A percentile compares a stretch with the other conserved stretches of the same genome.
Evolutionary conservation across 1,140 invertebrate genomes (phyloP).

Genomic region (Gonioctena quinquepunctata): DNA sequence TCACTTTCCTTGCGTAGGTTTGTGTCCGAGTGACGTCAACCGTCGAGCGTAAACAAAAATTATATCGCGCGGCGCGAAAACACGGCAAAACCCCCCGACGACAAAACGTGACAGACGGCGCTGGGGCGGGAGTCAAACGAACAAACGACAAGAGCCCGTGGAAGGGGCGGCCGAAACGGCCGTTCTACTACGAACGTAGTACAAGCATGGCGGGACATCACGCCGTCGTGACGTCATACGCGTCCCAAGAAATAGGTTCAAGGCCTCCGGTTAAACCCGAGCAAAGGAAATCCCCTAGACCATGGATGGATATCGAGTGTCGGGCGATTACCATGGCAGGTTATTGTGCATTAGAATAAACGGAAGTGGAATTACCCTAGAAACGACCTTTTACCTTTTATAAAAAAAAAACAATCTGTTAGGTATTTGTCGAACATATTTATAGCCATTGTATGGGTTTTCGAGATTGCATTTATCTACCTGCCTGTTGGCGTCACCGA

Average conservation of each 20-base stretch:
- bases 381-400: too few species aligned
- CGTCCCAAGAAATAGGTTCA: constrained; percentile 12
- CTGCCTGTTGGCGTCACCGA: too few species aligned
- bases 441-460: too few species aligned
- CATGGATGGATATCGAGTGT: too few species aligned
- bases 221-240: not conserved
- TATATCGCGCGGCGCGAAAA: not conserved
- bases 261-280: not conserved
- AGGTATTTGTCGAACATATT: too few species aligned
- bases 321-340: too few species aligned
- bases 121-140: not conserved
- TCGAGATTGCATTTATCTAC: too few species aligned
- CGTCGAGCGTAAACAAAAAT: not conserved
- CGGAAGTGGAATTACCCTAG: too few species aligned
- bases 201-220: not conserved
- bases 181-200: not conserved
- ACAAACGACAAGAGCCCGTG: not conserved
- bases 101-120: not conserved
- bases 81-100: too few species aligned
- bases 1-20: not conserved
- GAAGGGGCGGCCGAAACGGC: not conserved
- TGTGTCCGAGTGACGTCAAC: not conserved
- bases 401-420: too few species aligned
- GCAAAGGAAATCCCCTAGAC: constrained; percentile 1
- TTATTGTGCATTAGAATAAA: too few species aligned